These are phyloP conservation scores for Drosophila pseudotalamancana DNA, from an alignment of 2,888 invertebrate genomes.

Conservation along the genomic window DNA sequence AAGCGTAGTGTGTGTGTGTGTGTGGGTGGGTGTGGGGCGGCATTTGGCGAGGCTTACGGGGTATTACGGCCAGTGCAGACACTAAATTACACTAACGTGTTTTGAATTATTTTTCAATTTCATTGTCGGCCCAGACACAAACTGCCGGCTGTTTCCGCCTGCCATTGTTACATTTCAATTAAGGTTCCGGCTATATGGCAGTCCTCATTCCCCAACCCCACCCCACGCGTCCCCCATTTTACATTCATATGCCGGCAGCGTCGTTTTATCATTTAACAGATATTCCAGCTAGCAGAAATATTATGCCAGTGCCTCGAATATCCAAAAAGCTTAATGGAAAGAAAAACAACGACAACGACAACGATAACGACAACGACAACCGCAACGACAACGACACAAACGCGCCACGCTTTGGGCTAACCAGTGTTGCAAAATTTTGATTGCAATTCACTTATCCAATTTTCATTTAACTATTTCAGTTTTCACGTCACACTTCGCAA, in stretches of 20 bases:
- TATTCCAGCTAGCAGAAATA: constrained; percentile 63
- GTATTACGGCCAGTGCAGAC: constrained; percentile 53
- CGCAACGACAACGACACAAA: neutral
- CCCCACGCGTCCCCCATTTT: neutral
- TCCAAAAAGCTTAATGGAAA: constrained; percentile 41
- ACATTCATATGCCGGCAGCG: constrained; percentile 54
- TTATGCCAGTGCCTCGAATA: constrained; percentile 48
- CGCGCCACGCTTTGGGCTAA: neutral
- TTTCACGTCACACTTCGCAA: no score
- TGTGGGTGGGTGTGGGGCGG: no score
- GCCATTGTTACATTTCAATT: constrained; percentile 76
- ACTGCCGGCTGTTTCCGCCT: constrained; percentile 64
- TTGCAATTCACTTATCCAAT: no score
- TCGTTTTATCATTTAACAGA: constrained; percentile 72
- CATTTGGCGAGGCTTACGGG: neutral
- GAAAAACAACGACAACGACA: neutral
- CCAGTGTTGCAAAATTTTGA: no score
- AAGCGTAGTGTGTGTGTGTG: no score
- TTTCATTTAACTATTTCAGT: no score
- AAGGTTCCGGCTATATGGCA: constrained; percentile 56
- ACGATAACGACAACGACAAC: no score
- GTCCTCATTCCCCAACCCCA: neutral
- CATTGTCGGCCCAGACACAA: constrained; percentile 73
- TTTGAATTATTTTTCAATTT: constrained; percentile 83
- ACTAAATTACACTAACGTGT: constrained; percentile 83